Percentiles rank a stretch among this genome's conserved stretches.
Evolutionary conservation across 2,888 invertebrate genomes (phyloP).

Genomic region (Amphipoea lucens): DNA sequence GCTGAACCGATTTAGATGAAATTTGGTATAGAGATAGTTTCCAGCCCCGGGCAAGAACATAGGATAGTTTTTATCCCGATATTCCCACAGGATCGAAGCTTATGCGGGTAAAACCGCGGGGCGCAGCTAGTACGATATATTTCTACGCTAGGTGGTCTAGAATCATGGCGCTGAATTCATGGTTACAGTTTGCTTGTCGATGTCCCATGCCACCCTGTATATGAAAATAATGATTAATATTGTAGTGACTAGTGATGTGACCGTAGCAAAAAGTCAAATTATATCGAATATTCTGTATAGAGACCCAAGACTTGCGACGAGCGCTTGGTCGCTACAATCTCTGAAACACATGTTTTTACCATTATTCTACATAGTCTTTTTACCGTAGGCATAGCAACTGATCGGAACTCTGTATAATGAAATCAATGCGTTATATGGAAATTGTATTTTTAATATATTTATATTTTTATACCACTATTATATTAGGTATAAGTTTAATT

Average conservation of each 20-base stretch:
- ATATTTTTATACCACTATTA: constrained; percentile 64
- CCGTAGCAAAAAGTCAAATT: neutral
- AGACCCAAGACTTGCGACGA: neutral
- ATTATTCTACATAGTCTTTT: neutral
- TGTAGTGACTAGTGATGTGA: constrained; percentile 2
- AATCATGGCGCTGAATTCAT: no score
- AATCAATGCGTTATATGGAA: constrained; percentile 31
- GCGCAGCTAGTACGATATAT: no score
- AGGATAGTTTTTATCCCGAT: no score
- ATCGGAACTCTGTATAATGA: constrained; percentile 53
- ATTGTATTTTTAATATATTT: constrained; percentile 63
- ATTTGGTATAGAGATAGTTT: no score
- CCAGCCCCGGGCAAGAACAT: no score
- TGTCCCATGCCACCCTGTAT: neutral
- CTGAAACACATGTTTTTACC: neutral
- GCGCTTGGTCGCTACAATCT: neutral
- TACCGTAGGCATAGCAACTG: constrained; percentile 3
- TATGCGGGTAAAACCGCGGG: no score
- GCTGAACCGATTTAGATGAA: no score
- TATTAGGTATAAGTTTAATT: constrained; percentile 37
- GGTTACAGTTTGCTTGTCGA: neutral
- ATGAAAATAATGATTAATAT: no score
- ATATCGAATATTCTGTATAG: constrained; percentile 11
- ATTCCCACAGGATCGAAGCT: no score
- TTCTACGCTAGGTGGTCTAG: no score